Conservation (phyloP, 64 coral and sea anemone genomes). For the Pocillopora damicornis region DNA sequence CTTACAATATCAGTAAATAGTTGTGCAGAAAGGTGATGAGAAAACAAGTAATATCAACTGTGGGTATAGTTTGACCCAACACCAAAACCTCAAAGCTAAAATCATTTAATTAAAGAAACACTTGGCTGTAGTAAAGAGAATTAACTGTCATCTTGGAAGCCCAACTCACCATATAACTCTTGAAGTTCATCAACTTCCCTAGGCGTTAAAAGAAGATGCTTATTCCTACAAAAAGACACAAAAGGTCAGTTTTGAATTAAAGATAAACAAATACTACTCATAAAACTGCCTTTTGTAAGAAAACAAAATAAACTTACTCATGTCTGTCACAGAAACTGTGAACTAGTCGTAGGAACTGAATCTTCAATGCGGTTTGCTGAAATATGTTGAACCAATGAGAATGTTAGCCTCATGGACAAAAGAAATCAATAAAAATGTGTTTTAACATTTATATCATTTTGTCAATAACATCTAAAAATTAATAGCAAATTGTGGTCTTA, state of each 20-base stretch:
- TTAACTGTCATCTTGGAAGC: not conserved
- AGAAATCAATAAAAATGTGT: not conserved
- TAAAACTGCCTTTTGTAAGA: not conserved
- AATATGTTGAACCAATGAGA: not conserved
- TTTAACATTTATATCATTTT: too few species aligned
- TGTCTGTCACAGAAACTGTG: conserved; percentile 98
- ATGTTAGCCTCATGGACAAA: not conserved
- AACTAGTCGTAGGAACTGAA: conserved; percentile 92
- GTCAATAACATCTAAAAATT: not conserved
- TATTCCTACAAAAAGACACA: conserved; percentile 56
- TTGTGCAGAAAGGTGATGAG: too few species aligned
- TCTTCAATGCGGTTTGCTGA: conserved; percentile 89
- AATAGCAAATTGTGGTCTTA: conserved; percentile 19
- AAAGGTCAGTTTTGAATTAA: not conserved
- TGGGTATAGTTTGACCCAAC: too few species aligned
- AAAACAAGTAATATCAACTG: too few species aligned
- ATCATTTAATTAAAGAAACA: too few species aligned
- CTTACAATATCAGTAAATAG: too few species aligned
- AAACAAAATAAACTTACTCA: conserved; percentile 64
- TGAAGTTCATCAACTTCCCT: conserved; percentile 82
- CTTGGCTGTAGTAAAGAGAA: not conserved
- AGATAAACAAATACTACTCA: not conserved
- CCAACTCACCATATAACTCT: conserved; percentile 78
- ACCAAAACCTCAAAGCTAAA: too few species aligned
- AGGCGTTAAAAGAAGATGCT: conserved; percentile 81